Base-by-base conservation (phyloP, 2,113 vertebrate species). In the Otocyon megalotis region DNA sequence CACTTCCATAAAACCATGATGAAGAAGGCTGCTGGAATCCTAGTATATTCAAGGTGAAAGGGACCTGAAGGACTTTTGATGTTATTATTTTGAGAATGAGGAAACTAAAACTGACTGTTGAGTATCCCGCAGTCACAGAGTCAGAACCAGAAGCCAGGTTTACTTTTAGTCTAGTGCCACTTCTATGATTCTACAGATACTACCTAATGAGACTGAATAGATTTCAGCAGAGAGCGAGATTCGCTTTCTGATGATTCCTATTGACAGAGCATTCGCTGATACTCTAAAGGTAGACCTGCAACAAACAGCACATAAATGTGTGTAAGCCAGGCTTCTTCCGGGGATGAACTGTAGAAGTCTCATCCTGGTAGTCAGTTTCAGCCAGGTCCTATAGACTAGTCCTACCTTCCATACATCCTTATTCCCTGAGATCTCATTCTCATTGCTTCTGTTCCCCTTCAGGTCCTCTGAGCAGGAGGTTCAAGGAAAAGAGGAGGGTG, bases 321-420 rank as follows among this genome's bases (percentile, higher is more conserved):
- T 19, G 37, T 48, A 56, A 95, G 56, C 30, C 26, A 54, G 30
- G 26, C 37, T 93, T 22, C 9, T 65, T 56, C 54, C 54, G 69
- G 37, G 32, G 9, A 35, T 54, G 83, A 17, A 28, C 19, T 20
- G 30, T 79, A 7, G 10, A 43, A 94, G 56, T 62, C 22, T 48
- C 19, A 87, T 28, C 43, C 65, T 35, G 77, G 62, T 22, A 62
- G 85, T 53, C 22, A 56, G 5, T 11, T 80, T 88, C 71, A 7
- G 3, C 35, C 5, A 76, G 63, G 26, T 26, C 58, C 14, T 19
- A 0, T 17, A n/a, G 35, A 54, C 67, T 3, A 32, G 65, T 2
- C 19, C 24, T n/a, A 8, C 17, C 6, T 79, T 54, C 77, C 37
- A 54, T 0, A 0, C 4, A 16, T 8, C 56, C 14, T 14, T 11